A percentile compares a stretch with the other conserved stretches of the same genome.
These are phyloP conservation scores for Phylloscopus trochiloides DNA, from an alignment of 2,113 vertebrate species.

Conservation along the genomic window DNA sequence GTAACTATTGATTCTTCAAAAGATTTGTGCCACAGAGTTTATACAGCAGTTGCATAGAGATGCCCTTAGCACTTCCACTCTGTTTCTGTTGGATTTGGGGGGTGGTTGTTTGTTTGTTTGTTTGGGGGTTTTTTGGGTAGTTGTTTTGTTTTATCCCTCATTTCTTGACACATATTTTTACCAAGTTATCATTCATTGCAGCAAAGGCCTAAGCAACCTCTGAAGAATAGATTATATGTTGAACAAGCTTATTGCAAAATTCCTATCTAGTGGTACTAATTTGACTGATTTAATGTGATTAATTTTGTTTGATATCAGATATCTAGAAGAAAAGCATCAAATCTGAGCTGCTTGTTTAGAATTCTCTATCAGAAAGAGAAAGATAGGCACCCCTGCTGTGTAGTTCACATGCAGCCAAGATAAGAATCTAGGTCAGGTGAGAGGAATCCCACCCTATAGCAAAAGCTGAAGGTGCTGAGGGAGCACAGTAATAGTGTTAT, in stretches of 20 bases:
- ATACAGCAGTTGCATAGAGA: background rate
- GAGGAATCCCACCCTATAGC: background rate
- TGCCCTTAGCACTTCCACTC: background rate
- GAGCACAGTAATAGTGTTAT: background rate
- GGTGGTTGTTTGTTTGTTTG: too few species aligned
- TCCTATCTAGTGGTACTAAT: background rate
- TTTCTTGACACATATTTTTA: background rate
- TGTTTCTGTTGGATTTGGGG: background rate
- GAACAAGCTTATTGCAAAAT: background rate
- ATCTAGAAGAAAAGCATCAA: background rate
- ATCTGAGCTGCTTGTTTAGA: background rate
- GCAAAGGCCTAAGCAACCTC: background rate
- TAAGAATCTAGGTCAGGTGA: background rate
- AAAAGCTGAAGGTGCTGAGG: background rate
- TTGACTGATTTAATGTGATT: background rate
- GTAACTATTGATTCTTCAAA: background rate
- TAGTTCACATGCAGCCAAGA: background rate
- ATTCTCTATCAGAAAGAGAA: background rate
- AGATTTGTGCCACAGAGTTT: background rate
- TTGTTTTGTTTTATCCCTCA: background rate
- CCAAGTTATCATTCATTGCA: background rate
- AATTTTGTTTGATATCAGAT: background rate
- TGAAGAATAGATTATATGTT: background rate
- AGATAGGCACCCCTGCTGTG: background rate
- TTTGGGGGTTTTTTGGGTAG: too few species aligned